phyloP scores from a whole-genome alignment of 2,888 invertebrate genomes.

The Rhingia campestris region DNA sequence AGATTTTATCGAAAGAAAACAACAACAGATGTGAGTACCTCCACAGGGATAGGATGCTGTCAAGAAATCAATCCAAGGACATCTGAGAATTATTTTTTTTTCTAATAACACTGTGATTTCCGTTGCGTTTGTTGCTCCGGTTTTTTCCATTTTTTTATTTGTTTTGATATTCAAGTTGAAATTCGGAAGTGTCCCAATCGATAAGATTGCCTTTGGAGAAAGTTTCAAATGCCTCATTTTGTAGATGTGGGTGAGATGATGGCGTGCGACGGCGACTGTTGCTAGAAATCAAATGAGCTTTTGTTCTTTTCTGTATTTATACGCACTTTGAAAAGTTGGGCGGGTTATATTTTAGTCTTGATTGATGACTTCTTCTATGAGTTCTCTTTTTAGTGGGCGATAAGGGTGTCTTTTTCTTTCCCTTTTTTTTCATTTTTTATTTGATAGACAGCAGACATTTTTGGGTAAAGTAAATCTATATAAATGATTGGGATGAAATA shows the following conservation, averaged over 20 bases:
- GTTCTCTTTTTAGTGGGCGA: conserved; percentile 12
- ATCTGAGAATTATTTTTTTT: conserved; percentile 16
- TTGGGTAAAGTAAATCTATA: neutral
- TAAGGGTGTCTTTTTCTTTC: neutral
- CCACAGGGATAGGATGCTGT: conserved; percentile 22
- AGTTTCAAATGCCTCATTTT: conserved; percentile 32
- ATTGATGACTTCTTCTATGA: conserved; percentile 58
- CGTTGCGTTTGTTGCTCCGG: conserved; percentile 6
- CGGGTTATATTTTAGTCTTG: conserved; percentile 37
- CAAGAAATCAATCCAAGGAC: conserved; percentile 27
- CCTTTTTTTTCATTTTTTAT: conserved; percentile 16
- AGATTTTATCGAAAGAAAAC: conserved; percentile 31
- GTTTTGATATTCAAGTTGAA: conserved; percentile 20
- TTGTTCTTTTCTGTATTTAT: conserved; percentile 35
- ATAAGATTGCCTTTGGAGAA: conserved; percentile 37
- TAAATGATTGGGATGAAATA: neutral
- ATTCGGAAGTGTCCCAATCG: conserved; percentile 51
- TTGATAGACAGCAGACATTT: neutral
- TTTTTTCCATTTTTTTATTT: conserved; percentile 8
- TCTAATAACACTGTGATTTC: conserved; percentile 8
- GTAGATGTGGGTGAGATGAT: conserved; percentile 12
- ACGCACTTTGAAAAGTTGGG: conserved; percentile 12
- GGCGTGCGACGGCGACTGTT: conserved; percentile 26
- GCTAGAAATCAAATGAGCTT: conserved; percentile 51
- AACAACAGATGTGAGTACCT: neutral